Conservation (phyloP, 2,113 vertebrate species). For the Polypterus bichir region DNA sequence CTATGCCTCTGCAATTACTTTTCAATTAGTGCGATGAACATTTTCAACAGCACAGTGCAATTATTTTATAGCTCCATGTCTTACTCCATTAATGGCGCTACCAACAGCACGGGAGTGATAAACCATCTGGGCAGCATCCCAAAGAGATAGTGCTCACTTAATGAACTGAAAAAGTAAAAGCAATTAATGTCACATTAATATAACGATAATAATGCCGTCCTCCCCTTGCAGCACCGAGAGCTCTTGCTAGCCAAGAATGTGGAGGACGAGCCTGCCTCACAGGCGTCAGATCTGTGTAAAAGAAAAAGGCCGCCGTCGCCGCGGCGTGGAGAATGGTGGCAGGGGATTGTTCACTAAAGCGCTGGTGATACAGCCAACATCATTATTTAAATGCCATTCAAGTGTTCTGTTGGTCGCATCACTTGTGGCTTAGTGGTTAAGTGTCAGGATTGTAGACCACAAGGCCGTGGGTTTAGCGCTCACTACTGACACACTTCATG, state of each 20-base stretch:
- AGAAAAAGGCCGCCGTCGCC: no score
- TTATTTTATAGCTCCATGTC: slow-evolving; percentile 68
- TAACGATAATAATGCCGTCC: slow-evolving; percentile 62
- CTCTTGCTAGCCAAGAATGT: slow-evolving; percentile 24
- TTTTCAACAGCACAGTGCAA: slow-evolving; percentile 56
- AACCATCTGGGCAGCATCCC: slow-evolving; percentile 64
- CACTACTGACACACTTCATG: no score
- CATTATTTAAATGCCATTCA: no score
- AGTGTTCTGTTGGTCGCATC: no score
- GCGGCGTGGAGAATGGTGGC: no score
- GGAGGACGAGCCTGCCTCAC: neutral
- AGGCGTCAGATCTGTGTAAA: no score
- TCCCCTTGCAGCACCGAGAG: slow-evolving; percentile 40
- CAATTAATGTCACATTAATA: slow-evolving; percentile 77
- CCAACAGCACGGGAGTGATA: slow-evolving; percentile 59
- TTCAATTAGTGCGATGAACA: slow-evolving; percentile 66
- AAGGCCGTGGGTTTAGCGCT: no score
- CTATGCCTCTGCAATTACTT: slow-evolving; percentile 68
- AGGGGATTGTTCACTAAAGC: no score
- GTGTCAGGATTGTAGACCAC: no score
- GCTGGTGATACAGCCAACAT: no score
- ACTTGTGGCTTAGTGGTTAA: no score
- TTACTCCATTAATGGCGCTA: slow-evolving; percentile 60
- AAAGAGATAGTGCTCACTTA: slow-evolving; percentile 64
- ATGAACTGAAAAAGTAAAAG: slow-evolving; percentile 74